Evolutionary conservation across 2,888 invertebrate genomes (phyloP).

Genomic region (Machimus rusticus): DNA sequence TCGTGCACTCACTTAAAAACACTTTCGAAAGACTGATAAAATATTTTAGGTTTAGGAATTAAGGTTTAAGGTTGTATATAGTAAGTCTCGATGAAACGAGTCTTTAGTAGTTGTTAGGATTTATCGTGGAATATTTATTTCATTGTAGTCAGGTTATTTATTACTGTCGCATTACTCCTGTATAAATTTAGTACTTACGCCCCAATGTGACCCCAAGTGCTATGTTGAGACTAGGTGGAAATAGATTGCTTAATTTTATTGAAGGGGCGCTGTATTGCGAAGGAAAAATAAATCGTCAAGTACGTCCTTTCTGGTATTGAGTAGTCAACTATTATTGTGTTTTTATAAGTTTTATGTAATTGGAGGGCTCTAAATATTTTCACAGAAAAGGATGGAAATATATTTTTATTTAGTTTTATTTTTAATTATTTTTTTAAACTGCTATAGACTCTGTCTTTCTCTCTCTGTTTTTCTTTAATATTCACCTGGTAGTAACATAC

Average conservation of each 20-base stretch:
- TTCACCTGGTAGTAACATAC: too few species aligned
- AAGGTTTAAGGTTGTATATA: neutral
- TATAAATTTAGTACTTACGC: neutral
- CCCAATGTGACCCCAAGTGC: neutral
- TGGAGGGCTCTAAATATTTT: neutral
- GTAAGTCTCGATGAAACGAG: neutral
- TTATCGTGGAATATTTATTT: constrained; percentile 19
- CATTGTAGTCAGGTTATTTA: neutral
- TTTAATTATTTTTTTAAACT: neutral
- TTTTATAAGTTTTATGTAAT: neutral
- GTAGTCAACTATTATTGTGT: neutral
- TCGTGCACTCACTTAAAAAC: neutral
- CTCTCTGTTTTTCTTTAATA: too few species aligned
- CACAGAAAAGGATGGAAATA: neutral
- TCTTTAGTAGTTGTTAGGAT: neutral
- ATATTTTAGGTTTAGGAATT: neutral
- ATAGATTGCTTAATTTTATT: neutral
- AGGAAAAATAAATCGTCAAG: neutral
- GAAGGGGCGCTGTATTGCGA: neutral
- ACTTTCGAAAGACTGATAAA: constrained; percentile 10
- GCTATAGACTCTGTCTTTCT: too few species aligned
- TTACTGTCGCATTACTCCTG: neutral
- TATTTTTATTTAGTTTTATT: neutral
- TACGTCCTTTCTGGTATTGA: neutral
- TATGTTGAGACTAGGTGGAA: neutral